phyloP scores from a whole-genome alignment of 2,797 vertebrate species.

The Pseudotriccus pelzelni region DNA sequence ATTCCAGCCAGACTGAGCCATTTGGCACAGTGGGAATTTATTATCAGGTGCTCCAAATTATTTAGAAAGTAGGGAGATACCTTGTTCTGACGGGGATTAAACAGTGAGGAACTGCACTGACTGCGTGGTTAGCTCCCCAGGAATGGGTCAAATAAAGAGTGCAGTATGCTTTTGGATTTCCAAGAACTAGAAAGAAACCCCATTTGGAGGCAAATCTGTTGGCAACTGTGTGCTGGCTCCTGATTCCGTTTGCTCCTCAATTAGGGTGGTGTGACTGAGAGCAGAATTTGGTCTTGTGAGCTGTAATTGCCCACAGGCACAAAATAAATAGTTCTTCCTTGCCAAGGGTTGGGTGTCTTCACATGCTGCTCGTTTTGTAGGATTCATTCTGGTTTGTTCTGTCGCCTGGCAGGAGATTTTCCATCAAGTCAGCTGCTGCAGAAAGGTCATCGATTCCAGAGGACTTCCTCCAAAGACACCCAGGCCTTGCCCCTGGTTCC shows the following conservation, averaged over 20 bases:
- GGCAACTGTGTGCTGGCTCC: not conserved
- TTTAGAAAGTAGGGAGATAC: not conserved
- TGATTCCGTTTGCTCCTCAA: not conserved
- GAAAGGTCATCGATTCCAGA: not conserved
- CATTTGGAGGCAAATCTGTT: not conserved
- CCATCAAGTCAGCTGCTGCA: not conserved
- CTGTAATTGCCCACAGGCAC: not conserved
- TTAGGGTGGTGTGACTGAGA: not conserved
- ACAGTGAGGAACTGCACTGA: not conserved
- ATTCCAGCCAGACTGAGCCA: not conserved
- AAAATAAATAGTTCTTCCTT: not conserved
- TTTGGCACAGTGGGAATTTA: not conserved
- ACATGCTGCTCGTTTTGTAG: not conserved
- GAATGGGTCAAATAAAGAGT: not conserved
- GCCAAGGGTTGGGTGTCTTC: not conserved
- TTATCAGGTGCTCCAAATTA: not conserved
- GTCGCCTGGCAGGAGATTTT: slow-evolving; percentile 37
- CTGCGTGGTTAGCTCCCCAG: not conserved
- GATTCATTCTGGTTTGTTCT: not conserved
- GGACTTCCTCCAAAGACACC: not conserved
- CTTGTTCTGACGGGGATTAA: not conserved
- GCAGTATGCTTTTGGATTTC: not conserved
- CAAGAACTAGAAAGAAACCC: not conserved
- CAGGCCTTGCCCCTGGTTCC: slow-evolving; percentile 77
- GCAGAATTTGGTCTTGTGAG: not conserved